Conservation (phyloP, 2,113 vertebrate genomes). For the Cygnus buccinator region DNA sequence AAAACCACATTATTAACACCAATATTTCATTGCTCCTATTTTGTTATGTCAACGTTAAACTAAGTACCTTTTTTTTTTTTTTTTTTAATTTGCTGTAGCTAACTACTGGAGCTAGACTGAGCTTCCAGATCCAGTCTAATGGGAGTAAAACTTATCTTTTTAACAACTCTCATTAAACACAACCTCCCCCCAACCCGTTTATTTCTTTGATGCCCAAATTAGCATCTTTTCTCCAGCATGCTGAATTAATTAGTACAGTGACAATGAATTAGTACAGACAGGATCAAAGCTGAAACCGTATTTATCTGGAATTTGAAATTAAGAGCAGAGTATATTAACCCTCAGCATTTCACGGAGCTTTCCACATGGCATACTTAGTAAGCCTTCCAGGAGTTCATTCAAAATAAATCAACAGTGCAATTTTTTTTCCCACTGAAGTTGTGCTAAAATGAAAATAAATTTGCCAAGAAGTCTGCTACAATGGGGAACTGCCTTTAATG, state of each 20-base stretch:
- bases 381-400: constrained; percentile 50
- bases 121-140: constrained; percentile 61
- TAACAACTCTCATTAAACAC: constrained; percentile 79
- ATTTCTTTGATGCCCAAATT: constrained; percentile 84
- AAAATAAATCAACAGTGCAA: constrained; percentile 40
- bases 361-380: constrained; percentile 57
- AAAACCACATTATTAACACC: not conserved
- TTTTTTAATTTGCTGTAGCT: not conserved
- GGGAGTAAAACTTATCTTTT: constrained; percentile 77
- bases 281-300: constrained; percentile 82
- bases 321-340: constrained; percentile 77
- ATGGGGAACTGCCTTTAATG: constrained; percentile 59
- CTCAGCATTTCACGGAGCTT: constrained; percentile 54
- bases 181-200: constrained; percentile 59
- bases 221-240: constrained; percentile 81
- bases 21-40: not conserved
- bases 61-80: not conserved
- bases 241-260: constrained; percentile 84
- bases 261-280: constrained; percentile 84
- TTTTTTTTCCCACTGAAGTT: constrained; percentile 37
- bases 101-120: constrained; percentile 35
- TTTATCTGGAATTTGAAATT: constrained; percentile 80
- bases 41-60: not conserved
- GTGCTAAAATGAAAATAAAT: constrained; percentile 66
- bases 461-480: constrained; percentile 29